phyloP scores from a whole-genome alignment of 2,888 invertebrate genomes.

The Frankliniella fusca region DNA sequence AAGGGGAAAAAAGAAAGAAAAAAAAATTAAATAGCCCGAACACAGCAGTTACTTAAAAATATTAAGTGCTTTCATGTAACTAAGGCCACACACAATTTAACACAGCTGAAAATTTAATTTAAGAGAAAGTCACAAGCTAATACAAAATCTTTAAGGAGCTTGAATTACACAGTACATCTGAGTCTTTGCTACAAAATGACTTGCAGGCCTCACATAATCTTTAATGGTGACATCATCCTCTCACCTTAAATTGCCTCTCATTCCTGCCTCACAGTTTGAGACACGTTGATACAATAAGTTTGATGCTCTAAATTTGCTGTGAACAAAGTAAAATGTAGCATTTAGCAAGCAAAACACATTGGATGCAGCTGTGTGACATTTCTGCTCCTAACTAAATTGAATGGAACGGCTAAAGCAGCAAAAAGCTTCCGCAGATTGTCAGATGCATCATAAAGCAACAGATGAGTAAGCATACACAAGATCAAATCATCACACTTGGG shows the following conservation, averaged over 20 bases:
- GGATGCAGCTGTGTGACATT: neutral
- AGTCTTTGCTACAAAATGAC: neutral
- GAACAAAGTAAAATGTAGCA: conserved; percentile 45
- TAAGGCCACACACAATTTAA: neutral
- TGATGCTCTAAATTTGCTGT: conserved; percentile 56
- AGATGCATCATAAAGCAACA: neutral
- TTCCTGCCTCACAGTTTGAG: conserved; percentile 56
- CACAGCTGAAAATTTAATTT: too few relatives aligned
- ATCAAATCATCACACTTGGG: neutral
- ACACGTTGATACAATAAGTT: conserved; percentile 55
- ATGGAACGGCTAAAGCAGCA: neutral
- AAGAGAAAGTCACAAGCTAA: neutral
- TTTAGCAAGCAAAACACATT: conserved; percentile 27
- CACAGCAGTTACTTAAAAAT: too few relatives aligned
- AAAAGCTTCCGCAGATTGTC: neutral
- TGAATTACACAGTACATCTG: neutral
- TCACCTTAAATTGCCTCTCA: conserved; percentile 56
- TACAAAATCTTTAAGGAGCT: neutral
- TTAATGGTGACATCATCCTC: conserved; percentile 41
- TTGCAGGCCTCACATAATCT: neutral
- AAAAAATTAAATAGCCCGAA: too few relatives aligned
- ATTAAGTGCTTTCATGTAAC: neutral
- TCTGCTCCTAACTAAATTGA: conserved; percentile 7
- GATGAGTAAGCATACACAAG: neutral
- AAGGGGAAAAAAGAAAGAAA: too few relatives aligned